Evolutionary conservation across 2,888 invertebrate genomes (phyloP), one percentile per base, ranked within the genome.

Genomic region (Dicyrtomina minuta): DNA sequence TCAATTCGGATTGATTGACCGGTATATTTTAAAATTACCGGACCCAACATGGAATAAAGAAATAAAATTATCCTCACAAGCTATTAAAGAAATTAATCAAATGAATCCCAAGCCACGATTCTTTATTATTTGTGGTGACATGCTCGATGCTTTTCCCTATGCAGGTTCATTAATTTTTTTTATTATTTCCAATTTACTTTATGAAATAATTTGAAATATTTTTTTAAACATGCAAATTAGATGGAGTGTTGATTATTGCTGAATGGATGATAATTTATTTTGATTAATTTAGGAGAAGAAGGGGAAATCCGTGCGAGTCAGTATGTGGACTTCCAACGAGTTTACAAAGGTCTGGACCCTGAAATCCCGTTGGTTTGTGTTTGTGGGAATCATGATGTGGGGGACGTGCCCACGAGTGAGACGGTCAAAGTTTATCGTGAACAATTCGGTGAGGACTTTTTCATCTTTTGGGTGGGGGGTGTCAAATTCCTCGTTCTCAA

Each of bases 371-470:
- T 84, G 61, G 80, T 85, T 43, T 84, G 84, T 75, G 82, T 84
- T 13, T 84, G 84, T 78, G 85, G 85, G 3, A 85, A 85, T 77
- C 85, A 85, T 77, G 85, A 85, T 76, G 79, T 85, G 33, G 84
- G 84, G 12, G 80, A 85, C 75, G 76, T 74, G 5, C 85, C 85
- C 6, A 83, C 83, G 0, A 68, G 68, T 13, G 75, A 80, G 51
- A 78, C 82, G 5, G 78, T 85, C 12, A 72, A 79, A 39, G 66
- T 74, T 8, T 80, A 79, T 66, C 67, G 77, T 15, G 43, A 75
- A n/a, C 77, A 79, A 22, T 83, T 81, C 77, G 84, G 85, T 39
- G 83, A 83, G 75, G 85, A 85, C 75, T 84, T 81, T 75, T 85
- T 83, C 75, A 80, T 82, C 0, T 85, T 85, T 76, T 83, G 82